A percentile compares a stretch with the other conserved stretches of the same genome.
Conservation (phyloP, 2,888 invertebrate genomes). For the Cephus pygmeus region DNA sequence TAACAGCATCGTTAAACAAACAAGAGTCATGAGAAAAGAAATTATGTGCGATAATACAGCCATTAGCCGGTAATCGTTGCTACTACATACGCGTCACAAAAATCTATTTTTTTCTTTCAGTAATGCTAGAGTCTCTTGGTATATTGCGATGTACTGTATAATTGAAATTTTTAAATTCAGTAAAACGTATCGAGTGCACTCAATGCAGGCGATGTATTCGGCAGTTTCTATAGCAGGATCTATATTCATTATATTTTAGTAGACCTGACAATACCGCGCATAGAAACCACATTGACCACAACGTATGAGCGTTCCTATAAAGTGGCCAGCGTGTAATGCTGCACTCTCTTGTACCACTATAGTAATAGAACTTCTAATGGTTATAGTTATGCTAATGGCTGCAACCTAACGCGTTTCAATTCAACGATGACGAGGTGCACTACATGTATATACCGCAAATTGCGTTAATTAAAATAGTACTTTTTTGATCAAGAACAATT, state of each 20-base stretch:
- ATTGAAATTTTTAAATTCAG: too few relatives aligned
- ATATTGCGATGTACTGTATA: too few relatives aligned
- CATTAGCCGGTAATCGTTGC: too few relatives aligned
- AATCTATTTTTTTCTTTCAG: too few relatives aligned
- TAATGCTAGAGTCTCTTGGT: too few relatives aligned
- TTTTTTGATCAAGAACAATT: background rate
- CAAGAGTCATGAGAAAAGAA: too few relatives aligned
- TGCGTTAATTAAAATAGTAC: conserved; percentile 18
- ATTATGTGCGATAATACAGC: too few relatives aligned
- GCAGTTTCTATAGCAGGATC: conserved; percentile 20
- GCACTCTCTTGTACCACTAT: conserved; percentile 31
- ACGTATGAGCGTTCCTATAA: conserved; percentile 42
- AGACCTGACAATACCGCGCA: conserved; percentile 35
- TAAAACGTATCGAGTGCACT: too few relatives aligned
- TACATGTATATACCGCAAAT: background rate
- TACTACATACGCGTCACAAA: too few relatives aligned
- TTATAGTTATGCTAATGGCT: conserved; percentile 25
- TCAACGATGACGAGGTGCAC: background rate
- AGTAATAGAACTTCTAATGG: conserved; percentile 35
- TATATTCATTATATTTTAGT: conserved; percentile 40
- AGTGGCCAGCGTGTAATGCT: conserved; percentile 38
- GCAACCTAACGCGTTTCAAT: too few relatives aligned
- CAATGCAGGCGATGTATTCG: too few relatives aligned
- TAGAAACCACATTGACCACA: conserved; percentile 37
- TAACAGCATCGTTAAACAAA: too few relatives aligned